phyloP scores from a whole-genome alignment of 2,888 invertebrate species.

The Metallyticus violacea region DNA sequence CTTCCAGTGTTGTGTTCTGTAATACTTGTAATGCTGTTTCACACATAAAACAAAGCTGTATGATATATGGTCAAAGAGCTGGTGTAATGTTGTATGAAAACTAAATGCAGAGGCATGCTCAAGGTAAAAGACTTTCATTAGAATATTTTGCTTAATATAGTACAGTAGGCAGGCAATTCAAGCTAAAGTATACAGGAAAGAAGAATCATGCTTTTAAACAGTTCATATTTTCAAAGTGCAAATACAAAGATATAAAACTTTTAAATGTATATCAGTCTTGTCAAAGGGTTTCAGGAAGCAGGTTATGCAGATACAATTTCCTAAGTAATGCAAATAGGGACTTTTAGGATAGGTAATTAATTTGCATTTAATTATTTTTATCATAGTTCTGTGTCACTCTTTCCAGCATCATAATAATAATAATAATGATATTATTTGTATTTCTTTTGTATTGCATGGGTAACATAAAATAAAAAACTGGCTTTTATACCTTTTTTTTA shows the following conservation, averaged over 20 bases:
- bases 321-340: background rate
- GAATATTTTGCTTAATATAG: background rate
- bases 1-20: too few species aligned
- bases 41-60: too few species aligned
- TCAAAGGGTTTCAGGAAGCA: background rate
- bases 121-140: background rate
- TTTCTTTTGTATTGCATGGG: background rate
- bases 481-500: background rate
- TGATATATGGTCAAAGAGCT: too few species aligned
- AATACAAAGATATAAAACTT: background rate
- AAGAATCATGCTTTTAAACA: background rate
- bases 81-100: too few species aligned
- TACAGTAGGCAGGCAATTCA: background rate
- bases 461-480: background rate
- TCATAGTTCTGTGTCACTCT: too few species aligned
- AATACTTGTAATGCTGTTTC: too few species aligned
- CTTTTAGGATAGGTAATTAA: background rate
- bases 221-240: background rate
- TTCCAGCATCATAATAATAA: too few species aligned
- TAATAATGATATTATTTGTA: too few species aligned
- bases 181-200: background rate
- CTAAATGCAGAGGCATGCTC: background rate
- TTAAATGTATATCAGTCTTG: background rate
- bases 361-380: too few species aligned
- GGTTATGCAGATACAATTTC: background rate